Percentiles rank a stretch among this genome's conserved stretches.
Conservation (phyloP, 2,113 vertebrate species). For the Apteryx mantelli region DNA sequence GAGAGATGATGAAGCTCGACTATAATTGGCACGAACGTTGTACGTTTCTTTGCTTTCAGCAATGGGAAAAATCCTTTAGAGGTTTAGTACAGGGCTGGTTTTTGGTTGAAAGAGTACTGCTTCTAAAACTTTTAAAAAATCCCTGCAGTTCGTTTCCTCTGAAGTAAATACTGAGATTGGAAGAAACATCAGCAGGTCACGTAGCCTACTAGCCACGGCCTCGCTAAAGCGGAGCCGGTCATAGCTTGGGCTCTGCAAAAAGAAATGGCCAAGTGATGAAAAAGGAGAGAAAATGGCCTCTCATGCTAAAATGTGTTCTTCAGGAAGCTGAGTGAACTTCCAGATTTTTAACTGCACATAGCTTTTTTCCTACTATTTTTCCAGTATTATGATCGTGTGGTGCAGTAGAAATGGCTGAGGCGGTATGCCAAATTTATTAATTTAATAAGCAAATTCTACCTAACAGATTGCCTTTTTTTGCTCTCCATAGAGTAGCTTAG, state of each 20-base stretch:
- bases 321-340: background rate
- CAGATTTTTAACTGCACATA: background rate
- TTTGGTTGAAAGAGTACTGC: background rate
- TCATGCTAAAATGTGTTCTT: background rate
- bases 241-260: background rate
- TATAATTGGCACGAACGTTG: conserved; percentile 14
- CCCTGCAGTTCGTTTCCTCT: background rate
- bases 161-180: background rate
- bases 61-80: background rate
- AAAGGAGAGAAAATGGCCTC: background rate
- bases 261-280: background rate
- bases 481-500: background rate
- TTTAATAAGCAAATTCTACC: background rate
- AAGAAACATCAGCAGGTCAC: background rate
- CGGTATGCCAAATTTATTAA: background rate
- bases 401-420: background rate
- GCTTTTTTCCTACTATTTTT: background rate
- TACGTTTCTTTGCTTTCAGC: conserved; percentile 29
- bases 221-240: background rate
- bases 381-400: background rate
- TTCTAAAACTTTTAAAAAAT: background rate
- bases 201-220: background rate
- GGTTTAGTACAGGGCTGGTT: background rate
- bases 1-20: background rate
- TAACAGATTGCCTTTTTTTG: background rate